These are phyloP conservation scores for Hystrix brachyura DNA, from an alignment of 2,113 vertebrate genomes.

Conservation along the genomic window DNA sequence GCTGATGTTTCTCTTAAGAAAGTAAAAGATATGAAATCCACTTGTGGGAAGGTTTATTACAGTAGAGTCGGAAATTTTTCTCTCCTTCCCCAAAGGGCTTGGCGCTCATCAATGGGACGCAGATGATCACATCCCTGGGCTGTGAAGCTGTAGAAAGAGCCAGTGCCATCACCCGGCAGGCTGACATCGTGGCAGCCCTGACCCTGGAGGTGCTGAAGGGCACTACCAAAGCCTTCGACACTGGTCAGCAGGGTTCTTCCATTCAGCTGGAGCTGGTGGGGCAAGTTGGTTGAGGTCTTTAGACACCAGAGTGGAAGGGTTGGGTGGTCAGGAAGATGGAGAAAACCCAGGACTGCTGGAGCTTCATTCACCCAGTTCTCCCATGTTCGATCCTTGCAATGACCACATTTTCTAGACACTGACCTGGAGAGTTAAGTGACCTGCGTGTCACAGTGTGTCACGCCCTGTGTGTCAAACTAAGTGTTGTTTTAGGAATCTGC, in stretches of 20 bases:
- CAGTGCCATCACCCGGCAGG: conserved; percentile 94
- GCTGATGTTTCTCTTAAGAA: not conserved
- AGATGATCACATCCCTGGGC: conserved; percentile 99
- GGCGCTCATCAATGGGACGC: conserved; percentile 98
- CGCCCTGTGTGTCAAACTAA: not conserved
- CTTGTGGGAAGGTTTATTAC: not conserved
- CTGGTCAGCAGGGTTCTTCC: conserved; percentile 88
- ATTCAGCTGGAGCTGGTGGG: not conserved
- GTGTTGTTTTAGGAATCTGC: not conserved
- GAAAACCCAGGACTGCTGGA: not conserved
- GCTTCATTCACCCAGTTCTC: not conserved
- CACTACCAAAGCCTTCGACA: conserved; percentile 98
- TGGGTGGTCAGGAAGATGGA: not conserved
- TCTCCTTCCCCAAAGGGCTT: conserved; percentile 90
- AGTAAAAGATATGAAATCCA: not conserved
- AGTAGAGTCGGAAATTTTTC: not conserved
- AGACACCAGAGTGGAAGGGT: rapidly evolving
- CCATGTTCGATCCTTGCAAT: not conserved
- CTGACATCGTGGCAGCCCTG: conserved; percentile 97
- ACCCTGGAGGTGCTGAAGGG: conserved; percentile 98
- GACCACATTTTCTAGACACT: not conserved
- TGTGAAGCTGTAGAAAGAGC: conserved; percentile 97
- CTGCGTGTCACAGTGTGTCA: too few relatives aligned
- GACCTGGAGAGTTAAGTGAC: not conserved
- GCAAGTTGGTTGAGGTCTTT: not conserved